These are phyloP conservation scores for Muntiacus reevesi DNA, from an alignment of 2,113 vertebrate genomes.

Conservation along the genomic window DNA sequence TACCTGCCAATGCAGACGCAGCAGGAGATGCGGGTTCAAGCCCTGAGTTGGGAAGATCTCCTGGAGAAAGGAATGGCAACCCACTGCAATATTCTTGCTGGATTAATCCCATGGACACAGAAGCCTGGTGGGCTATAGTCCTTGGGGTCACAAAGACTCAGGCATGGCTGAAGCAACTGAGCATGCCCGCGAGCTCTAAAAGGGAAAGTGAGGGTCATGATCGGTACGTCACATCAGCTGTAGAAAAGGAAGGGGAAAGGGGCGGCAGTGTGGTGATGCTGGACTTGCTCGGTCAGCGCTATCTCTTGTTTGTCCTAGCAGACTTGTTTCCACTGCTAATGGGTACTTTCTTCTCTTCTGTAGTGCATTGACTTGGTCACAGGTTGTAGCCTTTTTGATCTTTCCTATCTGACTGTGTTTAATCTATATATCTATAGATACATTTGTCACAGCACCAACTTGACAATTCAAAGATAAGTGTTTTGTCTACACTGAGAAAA, in stretches of 20 bases:
- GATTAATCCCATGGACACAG: background rate
- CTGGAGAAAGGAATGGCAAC: background rate
- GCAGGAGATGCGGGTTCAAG: background rate
- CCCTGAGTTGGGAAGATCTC: background rate
- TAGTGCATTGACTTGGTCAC: background rate
- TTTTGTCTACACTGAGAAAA: background rate
- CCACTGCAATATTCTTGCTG: background rate
- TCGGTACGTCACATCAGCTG: background rate
- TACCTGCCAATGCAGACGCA: background rate
- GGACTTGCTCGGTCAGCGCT: background rate
- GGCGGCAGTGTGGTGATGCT: background rate
- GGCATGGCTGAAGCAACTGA: background rate
- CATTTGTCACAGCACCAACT: background rate
- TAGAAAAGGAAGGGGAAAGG: background rate
- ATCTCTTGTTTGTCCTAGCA: background rate
- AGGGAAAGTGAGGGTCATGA: background rate
- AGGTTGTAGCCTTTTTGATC: background rate
- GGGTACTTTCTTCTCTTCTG: background rate
- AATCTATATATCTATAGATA: background rate
- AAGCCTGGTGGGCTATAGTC: background rate
- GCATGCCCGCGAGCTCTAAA: accelerated
- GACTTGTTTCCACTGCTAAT: background rate
- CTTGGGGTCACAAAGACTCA: background rate
- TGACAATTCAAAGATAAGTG: background rate
- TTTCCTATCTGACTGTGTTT: background rate